Evolutionary conservation across 2,797 vertebrate genomes (phyloP).

Genomic region (Lutjanus argentimaculatus): DNA sequence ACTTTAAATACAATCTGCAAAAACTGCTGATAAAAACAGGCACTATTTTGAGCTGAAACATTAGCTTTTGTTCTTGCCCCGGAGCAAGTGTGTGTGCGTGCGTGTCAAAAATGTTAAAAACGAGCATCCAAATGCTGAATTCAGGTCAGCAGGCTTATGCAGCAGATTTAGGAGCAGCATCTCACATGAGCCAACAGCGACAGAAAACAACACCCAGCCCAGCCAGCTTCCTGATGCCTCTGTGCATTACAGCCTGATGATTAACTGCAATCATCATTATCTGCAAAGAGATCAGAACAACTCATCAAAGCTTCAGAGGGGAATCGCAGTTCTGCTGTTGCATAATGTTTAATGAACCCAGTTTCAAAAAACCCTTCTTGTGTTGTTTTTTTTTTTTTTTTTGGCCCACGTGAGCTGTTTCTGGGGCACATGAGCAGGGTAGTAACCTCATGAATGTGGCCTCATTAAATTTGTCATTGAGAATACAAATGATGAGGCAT

Average conservation of each 20-base stretch:
- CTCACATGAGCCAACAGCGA: background rate
- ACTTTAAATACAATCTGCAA: background rate
- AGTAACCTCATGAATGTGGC: background rate
- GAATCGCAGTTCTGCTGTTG: slow-evolving; percentile 34
- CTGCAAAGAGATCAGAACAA: slow-evolving; percentile 39
- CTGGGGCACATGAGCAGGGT: background rate
- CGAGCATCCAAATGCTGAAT: background rate
- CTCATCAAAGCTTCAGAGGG: slow-evolving; percentile 37
- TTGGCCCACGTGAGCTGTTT: background rate
- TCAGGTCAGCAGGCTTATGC: slow-evolving; percentile 44
- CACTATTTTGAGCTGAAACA: background rate
- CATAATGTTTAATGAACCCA: slow-evolving; percentile 1
- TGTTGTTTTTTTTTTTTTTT: background rate
- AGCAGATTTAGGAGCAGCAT: slow-evolving; percentile 19
- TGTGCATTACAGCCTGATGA: slow-evolving; percentile 32
- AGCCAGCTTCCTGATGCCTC: slow-evolving; percentile 39
- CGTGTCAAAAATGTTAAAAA: background rate
- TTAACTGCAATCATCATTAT: slow-evolving; percentile 61
- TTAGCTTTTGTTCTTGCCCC: background rate
- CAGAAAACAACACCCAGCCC: slow-evolving; percentile 22
- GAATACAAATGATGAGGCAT: background rate
- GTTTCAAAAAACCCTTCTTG: background rate
- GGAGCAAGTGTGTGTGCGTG: background rate
- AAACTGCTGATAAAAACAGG: background rate
- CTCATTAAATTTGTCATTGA: background rate